Base-by-base conservation (phyloP, 2,113 vertebrate genomes). In the Hoplias malabaricus region DNA sequence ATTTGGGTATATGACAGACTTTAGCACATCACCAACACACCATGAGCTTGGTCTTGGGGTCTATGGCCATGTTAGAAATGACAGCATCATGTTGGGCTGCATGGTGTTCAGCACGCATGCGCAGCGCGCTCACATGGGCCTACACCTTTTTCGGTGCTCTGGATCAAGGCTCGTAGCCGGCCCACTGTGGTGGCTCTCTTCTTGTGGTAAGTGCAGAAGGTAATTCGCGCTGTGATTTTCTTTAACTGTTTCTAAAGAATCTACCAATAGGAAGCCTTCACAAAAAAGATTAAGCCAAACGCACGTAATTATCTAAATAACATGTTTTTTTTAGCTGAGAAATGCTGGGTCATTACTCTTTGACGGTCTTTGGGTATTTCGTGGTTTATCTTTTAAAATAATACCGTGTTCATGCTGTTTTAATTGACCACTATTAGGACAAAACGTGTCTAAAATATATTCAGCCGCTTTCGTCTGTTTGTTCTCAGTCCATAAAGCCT, bases 81-180 rank as follows among this genome's bases (percentile, higher is more conserved):
- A 57, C 42, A 27, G 66, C 66, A 34, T 62, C 57, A 57, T 65
- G 77, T 72, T 66, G 69, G 57, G 57, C 77, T 33, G 31, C 9
- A 53, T 50, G n/a, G 14, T 21, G n/a, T 21, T 19, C 43, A 77
- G 29, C 6, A 69, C 82, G 82, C 82, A 83, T 83, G 82, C 69
- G 82, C 82, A 63, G 27, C 36, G 34, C n/a, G 6, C 59, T 82
- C 43, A 34, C 48, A 59, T 66, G 65, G 42, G 42, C 82, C 78
- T 80, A 65, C 69, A 73, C 69, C 54, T 83, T 78, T 57, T 61
- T n/a, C 69, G 48, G 54, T 73, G 56, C 56, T 68, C 62, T 16
- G 53, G 62, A 69, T 77, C 62, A 57, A 25, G 42, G 50, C 31
- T 66, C 81, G 57, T 38, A 59, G 19, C 29, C 61, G 31, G 29